Percentiles rank a stretch among this genome's conserved stretches.
phyloP scores from a whole-genome alignment of 1,140 invertebrate species.

The Drosophila kikkawai region DNA sequence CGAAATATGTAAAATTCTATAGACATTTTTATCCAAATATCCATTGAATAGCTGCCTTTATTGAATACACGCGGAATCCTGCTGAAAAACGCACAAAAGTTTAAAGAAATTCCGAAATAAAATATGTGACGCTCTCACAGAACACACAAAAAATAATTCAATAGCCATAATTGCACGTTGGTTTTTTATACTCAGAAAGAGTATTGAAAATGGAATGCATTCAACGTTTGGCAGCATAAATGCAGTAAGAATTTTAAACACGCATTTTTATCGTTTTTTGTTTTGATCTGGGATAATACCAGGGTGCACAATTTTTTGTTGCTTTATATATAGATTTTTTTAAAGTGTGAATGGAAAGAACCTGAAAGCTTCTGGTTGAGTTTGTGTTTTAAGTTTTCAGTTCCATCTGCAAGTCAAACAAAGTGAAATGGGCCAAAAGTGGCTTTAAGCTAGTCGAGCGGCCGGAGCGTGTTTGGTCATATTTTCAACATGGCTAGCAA shows the following conservation, averaged over 20 bases:
- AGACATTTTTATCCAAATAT: neutral
- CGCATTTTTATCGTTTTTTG: neutral
- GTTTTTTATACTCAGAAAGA: neutral
- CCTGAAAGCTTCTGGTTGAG: constrained; percentile 14
- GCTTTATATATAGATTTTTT: neutral
- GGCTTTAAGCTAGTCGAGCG: constrained; percentile 64
- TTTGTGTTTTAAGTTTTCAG: constrained; percentile 42
- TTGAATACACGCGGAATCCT: neutral
- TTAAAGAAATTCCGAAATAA: constrained; percentile 1
- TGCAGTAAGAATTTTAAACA: neutral
- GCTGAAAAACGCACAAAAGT: neutral
- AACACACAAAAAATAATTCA: neutral
- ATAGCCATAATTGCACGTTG: neutral
- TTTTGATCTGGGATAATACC: neutral
- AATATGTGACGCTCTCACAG: neutral
- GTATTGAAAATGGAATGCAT: neutral
- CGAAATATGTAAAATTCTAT: no score
- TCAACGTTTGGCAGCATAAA: neutral
- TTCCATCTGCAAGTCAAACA: constrained; percentile 49
- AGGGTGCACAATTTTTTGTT: neutral
- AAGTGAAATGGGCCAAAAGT: constrained; percentile 42
- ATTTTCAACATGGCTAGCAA: constrained; percentile 78
- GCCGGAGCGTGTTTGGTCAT: constrained; percentile 61
- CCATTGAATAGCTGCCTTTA: neutral
- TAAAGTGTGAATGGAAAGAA: constrained; percentile 7